Percentiles rank a stretch among this genome's conserved stretches.
These are phyloP conservation scores for Brachirus orientalis DNA, from an alignment of 2,113 vertebrate species.

Conservation along the genomic window DNA sequence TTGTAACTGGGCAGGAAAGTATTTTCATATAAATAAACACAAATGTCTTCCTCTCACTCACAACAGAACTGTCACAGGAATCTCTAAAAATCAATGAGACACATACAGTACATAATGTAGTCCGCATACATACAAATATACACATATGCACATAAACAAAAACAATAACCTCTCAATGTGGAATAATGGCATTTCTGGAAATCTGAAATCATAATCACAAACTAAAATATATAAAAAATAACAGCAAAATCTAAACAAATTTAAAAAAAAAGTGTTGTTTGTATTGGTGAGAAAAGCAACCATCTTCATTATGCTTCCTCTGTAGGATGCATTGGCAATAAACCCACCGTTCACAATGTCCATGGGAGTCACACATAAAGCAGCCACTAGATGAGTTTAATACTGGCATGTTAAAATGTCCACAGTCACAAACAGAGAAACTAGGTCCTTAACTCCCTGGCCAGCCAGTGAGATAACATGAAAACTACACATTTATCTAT, in stretches of 20 bases:
- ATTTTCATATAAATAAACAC: conserved; percentile 84
- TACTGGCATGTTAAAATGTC: conserved; percentile 69
- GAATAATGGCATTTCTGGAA: conserved; percentile 64
- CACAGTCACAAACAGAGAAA: conserved; percentile 71
- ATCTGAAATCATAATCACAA: conserved; percentile 73
- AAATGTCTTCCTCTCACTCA: conserved; percentile 67
- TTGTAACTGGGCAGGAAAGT: conserved; percentile 60
- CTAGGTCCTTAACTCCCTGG: conserved; percentile 78
- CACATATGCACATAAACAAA: conserved; percentile 77
- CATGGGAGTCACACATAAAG: conserved; percentile 55
- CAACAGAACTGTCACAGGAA: conserved; percentile 70
- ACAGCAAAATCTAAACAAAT: conserved; percentile 58
- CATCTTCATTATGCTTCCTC: conserved; percentile 39
- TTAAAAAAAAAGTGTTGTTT: conserved; percentile 61
- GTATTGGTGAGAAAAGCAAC: conserved; percentile 36
- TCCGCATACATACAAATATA: conserved; percentile 82
- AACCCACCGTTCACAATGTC: conserved; percentile 29
- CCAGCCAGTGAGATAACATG: conserved; percentile 83
- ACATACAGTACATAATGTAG: conserved; percentile 66
- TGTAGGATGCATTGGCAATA: conserved; percentile 58
- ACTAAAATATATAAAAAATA: conserved; percentile 79
- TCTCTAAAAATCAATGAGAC: conserved; percentile 71
- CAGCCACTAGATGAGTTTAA: conserved; percentile 65
- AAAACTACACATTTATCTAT: conserved; percentile 64
- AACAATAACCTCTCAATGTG: conserved; percentile 69